Percentiles rank a stretch among this genome's conserved stretches.
These are phyloP conservation scores for Eilema griseolum DNA, from an alignment of 2,888 invertebrate genomes.

Conservation along the genomic window DNA sequence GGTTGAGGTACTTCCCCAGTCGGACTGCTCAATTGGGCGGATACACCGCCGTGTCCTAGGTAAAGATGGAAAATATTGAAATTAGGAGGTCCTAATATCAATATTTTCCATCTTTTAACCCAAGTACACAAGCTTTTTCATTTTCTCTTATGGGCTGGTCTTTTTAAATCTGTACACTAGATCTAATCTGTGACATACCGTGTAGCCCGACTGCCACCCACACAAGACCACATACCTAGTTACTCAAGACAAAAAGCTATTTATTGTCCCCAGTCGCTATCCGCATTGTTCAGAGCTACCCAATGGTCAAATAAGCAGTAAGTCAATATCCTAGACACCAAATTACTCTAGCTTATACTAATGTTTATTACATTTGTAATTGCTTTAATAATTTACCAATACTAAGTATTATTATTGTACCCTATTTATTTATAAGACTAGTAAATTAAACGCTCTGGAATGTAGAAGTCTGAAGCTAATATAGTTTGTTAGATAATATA, in stretches of 20 bases:
- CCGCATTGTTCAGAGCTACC: not conserved
- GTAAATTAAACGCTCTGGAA: not conserved
- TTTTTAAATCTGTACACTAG: not conserved
- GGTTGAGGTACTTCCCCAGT: too few species aligned
- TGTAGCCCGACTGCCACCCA: not conserved
- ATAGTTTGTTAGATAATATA: too few species aligned
- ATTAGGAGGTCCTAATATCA: too few species aligned
- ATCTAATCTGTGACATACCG: not conserved
- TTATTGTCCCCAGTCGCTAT: not conserved
- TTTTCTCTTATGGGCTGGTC: not conserved
- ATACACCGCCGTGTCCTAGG: too few species aligned
- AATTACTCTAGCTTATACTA: not conserved
- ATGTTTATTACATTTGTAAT: slow-evolving; percentile 2
- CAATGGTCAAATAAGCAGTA: slow-evolving; percentile 4
- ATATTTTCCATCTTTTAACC: too few species aligned
- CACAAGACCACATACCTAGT: not conserved
- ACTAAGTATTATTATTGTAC: not conserved
- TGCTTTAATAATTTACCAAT: not conserved
- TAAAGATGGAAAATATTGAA: too few species aligned
- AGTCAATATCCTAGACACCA: not conserved
- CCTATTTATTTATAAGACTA: not conserved
- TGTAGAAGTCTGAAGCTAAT: not conserved
- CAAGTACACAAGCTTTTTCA: not conserved
- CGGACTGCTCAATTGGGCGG: too few species aligned
- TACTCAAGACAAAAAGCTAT: not conserved